Evolutionary conservation across 2,888 invertebrate genomes (phyloP), one percentile per base, ranked within the genome.

Genomic region (Seira sanloemensis): DNA sequence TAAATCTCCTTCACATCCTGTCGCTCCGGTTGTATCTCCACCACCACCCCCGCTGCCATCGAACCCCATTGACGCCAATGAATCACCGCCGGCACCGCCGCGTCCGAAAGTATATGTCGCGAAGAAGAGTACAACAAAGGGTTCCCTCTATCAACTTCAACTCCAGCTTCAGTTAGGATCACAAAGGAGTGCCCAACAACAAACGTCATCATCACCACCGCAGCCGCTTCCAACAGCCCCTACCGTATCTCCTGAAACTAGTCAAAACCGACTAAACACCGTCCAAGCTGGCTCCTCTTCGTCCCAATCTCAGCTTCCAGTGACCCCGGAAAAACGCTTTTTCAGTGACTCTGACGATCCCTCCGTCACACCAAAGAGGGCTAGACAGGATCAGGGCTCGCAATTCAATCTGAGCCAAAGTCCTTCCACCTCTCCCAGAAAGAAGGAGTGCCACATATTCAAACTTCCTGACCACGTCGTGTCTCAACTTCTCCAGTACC

Each of bases 101-200:
- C 37, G 7, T 37, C 37, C 37, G 37, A 37, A 12, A 37, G 12
- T 5, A 37, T 5, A 5, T 9, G 37, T 37, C 21, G 76, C 74
- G n/a, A 26, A 65, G 9, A 75, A 75, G 27, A 75, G 74, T 65
- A 54, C 50, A 12, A 2, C 76, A 27, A 76, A 67, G 67, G 67
- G 50, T 58, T 58, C 58, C 12, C 18, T 18, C 58, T 18, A 12
- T 58, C n/a, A 9, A 12, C 18, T 58, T 18, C 7, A 18, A 58
- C 18, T 18, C 58, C n/a, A 9, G 18, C 18, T 18, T 9, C 18
- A 9, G 18, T 4, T n/a, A n/a, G n/a, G n/a, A n/a, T n/a, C n/a
- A n/a, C n/a, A 5, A 18, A 58, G 18, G n/a, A 18, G 58, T 0
- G 9, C 1, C 23, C 12, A 2, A 12, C 37, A 27, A 19, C 12